Evolutionary conservation across 1,140 invertebrate genomes (phyloP).

Genomic region (Drosophila sturtevanti): DNA sequence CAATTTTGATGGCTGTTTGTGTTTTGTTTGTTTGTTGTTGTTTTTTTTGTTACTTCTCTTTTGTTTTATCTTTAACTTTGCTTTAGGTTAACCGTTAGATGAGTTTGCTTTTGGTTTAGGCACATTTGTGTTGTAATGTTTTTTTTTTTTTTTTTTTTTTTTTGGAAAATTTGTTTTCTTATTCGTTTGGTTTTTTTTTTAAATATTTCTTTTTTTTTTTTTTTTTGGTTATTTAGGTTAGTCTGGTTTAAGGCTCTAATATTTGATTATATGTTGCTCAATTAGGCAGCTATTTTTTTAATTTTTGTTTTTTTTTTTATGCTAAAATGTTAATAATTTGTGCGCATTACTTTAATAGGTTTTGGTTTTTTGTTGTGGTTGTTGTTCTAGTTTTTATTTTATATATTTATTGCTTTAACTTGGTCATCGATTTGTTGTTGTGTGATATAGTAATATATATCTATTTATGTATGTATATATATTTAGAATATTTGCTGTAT

Average conservation of each 20-base stretch:
- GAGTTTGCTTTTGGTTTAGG: conserved; percentile 35
- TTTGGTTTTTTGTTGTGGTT: conserved; percentile 18
- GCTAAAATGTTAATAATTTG: conserved; percentile 14
- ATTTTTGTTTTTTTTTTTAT: background rate
- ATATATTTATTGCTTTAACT: conserved; percentile 11
- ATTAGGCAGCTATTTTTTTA: conserved; percentile 20
- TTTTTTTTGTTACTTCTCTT: background rate
- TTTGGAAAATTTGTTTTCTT: conserved; percentile 36
- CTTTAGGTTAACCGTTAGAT: conserved; percentile 1
- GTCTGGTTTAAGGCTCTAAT: conserved; percentile 41
- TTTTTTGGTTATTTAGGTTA: no score
- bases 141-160: conserved; percentile 30
- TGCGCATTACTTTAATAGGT: conserved; percentile 13
- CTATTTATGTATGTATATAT: conserved; percentile 17
- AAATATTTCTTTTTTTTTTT: background rate
- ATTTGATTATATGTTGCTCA: background rate
- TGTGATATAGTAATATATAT: background rate
- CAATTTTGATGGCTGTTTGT: conserved; percentile 25
- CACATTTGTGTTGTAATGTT: conserved; percentile 45
- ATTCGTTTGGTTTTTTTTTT: conserved; percentile 31
- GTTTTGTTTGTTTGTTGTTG: background rate
- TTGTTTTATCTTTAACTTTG: background rate
- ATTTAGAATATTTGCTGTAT: conserved; percentile 15
- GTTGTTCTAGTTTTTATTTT: background rate
- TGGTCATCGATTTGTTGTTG: conserved; percentile 7